phyloP scores from a whole-genome alignment of 2,113 vertebrate genomes.

The Menidia beryllina region DNA sequence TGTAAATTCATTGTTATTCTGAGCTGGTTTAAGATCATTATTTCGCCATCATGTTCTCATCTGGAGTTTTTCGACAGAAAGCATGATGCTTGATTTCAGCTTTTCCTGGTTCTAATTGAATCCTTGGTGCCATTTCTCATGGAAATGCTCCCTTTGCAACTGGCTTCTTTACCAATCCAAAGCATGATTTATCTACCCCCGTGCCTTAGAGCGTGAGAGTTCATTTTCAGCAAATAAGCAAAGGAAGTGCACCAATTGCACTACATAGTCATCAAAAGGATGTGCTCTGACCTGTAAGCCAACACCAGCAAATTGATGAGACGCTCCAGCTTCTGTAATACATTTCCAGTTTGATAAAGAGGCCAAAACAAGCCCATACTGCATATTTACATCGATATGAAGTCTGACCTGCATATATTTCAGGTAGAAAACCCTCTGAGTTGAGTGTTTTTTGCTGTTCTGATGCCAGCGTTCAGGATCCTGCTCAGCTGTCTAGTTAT shows the following conservation, averaged over 20 bases:
- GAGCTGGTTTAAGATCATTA: neutral
- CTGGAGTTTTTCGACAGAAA: neutral
- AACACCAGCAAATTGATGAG: neutral
- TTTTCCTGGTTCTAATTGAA: neutral
- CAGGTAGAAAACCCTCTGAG: neutral
- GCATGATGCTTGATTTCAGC: neutral
- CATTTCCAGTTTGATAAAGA: neutral
- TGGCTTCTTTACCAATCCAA: neutral
- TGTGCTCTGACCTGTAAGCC: constrained; percentile 3
- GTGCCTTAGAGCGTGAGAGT: neutral
- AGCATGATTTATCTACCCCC: neutral
- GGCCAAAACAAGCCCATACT: neutral
- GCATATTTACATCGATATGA: neutral
- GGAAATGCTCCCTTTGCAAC: neutral
- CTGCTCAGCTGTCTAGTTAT: constrained; percentile 7
- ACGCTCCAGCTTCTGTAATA: neutral
- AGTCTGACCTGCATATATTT: neutral
- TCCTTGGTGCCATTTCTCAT: neutral
- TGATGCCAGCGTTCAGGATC: constrained; percentile 15
- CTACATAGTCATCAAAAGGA: neutral
- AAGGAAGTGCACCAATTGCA: constrained; percentile 1
- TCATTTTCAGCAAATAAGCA: neutral
- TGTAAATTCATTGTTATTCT: neutral
- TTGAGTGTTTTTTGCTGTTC: too few relatives aligned
- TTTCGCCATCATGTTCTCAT: neutral